These are phyloP conservation scores for Zootoca vivipara DNA, from an alignment of 2,113 vertebrate genomes.

Conservation along the genomic window DNA sequence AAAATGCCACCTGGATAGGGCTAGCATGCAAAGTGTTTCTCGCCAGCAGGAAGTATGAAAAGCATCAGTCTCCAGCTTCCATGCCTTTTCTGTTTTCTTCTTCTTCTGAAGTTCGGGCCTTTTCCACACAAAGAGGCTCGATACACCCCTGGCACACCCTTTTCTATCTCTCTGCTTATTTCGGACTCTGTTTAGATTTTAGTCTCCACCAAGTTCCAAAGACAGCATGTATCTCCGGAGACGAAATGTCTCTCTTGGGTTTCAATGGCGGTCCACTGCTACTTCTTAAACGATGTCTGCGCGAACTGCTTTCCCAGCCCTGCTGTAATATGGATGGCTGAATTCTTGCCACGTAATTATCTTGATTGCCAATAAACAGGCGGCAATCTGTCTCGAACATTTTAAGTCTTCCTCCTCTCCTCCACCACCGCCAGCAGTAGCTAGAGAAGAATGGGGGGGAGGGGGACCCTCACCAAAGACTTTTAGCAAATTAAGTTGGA, in stretches of 20 bases:
- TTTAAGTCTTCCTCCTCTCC: neutral
- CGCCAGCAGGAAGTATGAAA: neutral
- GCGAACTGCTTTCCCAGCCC: conserved; percentile 24
- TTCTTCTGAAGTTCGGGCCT: neutral
- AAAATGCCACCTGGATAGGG: too few species aligned
- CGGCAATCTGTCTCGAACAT: conserved; percentile 10
- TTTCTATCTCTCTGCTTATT: neutral
- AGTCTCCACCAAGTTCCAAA: neutral
- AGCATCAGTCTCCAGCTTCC: neutral
- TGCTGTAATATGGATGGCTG: conserved; percentile 24
- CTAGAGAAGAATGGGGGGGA: neutral
- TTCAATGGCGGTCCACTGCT: conserved; percentile 30
- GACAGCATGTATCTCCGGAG: conserved; percentile 26
- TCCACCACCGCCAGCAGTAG: neutral
- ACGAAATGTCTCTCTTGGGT: conserved; percentile 11
- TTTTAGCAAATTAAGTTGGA: conserved; percentile 14
- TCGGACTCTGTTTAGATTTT: conserved; percentile 26
- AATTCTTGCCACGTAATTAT: neutral
- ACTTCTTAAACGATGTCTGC: neutral
- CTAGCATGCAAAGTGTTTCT: neutral
- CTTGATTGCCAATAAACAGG: conserved; percentile 40
- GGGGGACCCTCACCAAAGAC: neutral
- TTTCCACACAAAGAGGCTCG: neutral
- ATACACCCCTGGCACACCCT: too few species aligned
- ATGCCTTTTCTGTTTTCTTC: neutral